phyloP scores from a whole-genome alignment of 2,113 vertebrate genomes.

The Poeciliopsis prolifica region DNA sequence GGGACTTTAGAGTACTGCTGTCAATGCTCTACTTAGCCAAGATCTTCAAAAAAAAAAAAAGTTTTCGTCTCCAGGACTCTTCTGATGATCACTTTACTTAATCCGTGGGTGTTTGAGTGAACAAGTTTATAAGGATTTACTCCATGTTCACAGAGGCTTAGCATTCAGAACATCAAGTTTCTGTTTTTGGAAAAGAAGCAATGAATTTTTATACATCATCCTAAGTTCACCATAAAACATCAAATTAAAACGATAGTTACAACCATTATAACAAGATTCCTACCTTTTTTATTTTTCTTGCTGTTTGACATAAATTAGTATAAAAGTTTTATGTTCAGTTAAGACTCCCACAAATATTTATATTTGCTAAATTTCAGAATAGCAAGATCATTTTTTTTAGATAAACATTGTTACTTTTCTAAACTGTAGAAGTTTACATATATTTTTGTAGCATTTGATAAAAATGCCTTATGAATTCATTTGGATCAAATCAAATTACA shows the following conservation, averaged over 20 bases:
- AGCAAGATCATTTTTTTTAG: neutral
- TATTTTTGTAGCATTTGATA: no score
- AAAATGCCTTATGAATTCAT: no score
- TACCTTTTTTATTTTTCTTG: neutral
- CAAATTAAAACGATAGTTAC: neutral
- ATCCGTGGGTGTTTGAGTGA: neutral
- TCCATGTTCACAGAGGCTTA: neutral
- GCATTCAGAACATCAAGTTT: neutral
- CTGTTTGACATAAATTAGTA: neutral
- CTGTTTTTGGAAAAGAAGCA: neutral
- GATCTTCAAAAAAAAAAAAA: slow-evolving; percentile 2
- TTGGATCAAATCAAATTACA: no score
- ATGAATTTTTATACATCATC: neutral
- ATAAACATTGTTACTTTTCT: neutral
- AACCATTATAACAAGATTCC: neutral
- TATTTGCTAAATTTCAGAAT: neutral
- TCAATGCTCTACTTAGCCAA: slow-evolving; percentile 8
- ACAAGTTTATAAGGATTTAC: slow-evolving; percentile 7
- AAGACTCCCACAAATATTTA: neutral
- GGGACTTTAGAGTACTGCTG: slow-evolving; percentile 20
- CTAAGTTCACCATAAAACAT: neutral
- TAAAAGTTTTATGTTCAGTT: no score
- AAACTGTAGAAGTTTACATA: no score
- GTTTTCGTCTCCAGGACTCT: slow-evolving; percentile 1
- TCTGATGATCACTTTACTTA: slow-evolving; percentile 5